phyloP scores from a whole-genome alignment of 2,797 vertebrate species.

The Ispidina lecontei region DNA sequence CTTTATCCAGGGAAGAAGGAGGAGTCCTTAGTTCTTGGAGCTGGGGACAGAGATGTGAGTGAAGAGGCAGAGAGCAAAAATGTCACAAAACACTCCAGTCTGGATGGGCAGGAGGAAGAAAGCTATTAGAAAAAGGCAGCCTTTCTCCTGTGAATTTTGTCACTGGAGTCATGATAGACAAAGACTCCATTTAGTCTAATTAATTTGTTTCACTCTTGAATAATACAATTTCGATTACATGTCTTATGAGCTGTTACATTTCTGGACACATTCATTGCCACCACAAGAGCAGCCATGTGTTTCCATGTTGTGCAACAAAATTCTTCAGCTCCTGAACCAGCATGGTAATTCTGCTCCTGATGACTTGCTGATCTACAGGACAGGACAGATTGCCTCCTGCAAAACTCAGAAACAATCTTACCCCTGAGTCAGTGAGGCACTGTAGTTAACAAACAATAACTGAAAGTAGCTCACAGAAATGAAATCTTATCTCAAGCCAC shows the following conservation, averaged over 20 bases:
- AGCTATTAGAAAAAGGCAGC: background rate
- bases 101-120: background rate
- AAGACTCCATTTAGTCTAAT: conserved; percentile 41
- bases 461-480: background rate
- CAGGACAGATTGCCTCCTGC: background rate
- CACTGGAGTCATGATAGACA: background rate
- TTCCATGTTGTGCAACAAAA: background rate
- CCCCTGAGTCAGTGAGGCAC: background rate
- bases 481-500: background rate
- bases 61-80: background rate
- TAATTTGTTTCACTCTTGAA: conserved; percentile 53
- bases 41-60: background rate
- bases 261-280: conserved; percentile 17
- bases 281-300: background rate
- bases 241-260: conserved; percentile 2
- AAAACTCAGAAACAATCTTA: background rate
- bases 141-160: conserved; percentile 16
- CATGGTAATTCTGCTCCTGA: background rate
- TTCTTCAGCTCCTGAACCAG: background rate
- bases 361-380: background rate
- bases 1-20: background rate
- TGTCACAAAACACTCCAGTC: background rate
- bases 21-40: background rate
- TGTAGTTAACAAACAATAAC: background rate
- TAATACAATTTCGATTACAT: background rate